phyloP scores from a whole-genome alignment of 2,797 vertebrate genomes.

The Naso thynnoides region DNA sequence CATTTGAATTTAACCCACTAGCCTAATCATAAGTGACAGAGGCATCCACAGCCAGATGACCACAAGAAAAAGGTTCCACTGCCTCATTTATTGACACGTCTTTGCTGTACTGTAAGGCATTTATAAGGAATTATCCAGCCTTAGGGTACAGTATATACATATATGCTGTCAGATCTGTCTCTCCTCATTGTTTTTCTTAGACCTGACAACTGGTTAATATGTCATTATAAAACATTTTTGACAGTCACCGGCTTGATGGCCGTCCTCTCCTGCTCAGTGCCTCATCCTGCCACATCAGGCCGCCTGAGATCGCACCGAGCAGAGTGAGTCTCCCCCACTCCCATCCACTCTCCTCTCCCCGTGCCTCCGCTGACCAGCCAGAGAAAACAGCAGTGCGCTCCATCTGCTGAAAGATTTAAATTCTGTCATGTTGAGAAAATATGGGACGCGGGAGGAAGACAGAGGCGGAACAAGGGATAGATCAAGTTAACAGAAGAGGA shows the following conservation, averaged over 20 bases:
- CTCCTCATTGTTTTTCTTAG: neutral
- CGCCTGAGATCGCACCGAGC: slow-evolving; percentile 34
- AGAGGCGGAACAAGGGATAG: slow-evolving; percentile 77
- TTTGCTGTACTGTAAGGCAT: neutral
- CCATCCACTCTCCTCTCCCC: slow-evolving; percentile 60
- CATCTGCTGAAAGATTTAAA: slow-evolving; percentile 86
- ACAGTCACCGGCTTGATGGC: neutral
- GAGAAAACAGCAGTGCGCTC: slow-evolving; percentile 83
- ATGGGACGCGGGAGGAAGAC: slow-evolving; percentile 78
- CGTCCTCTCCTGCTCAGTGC: slow-evolving; percentile 9
- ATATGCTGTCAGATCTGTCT: neutral
- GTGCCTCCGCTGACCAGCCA: slow-evolving; percentile 70
- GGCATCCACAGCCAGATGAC: neutral
- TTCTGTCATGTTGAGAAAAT: slow-evolving; percentile 84
- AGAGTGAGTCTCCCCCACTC: slow-evolving; percentile 39
- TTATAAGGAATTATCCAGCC: neutral
- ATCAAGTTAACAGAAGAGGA: slow-evolving; percentile 78
- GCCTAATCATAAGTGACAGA: neutral
- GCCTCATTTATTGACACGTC: too few species aligned
- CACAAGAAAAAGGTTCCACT: neutral
- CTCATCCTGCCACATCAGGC: slow-evolving; percentile 37
- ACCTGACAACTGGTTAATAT: slow-evolving; percentile 1
- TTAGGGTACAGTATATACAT: neutral
- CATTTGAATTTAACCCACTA: neutral
- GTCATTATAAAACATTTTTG: slow-evolving; percentile 5